These are phyloP conservation scores for Melolontha melolontha DNA, from an alignment of 2,888 invertebrate genomes.

Conservation along the genomic window DNA sequence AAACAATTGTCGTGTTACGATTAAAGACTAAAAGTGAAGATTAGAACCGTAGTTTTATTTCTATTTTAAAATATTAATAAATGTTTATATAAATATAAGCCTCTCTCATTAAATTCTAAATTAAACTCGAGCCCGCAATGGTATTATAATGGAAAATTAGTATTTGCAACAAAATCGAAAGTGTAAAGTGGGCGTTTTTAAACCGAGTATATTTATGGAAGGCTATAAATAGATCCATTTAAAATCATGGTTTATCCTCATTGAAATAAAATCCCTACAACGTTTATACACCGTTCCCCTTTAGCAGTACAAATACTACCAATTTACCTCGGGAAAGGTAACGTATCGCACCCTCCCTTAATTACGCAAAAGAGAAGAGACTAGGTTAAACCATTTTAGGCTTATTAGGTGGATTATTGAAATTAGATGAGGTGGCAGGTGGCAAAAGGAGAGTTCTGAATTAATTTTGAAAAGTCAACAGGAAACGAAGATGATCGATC, in stretches of 20 bases:
- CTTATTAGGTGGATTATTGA: conserved; percentile 37
- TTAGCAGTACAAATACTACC: conserved; percentile 35
- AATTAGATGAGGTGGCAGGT: conserved; percentile 34
- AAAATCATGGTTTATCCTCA: conserved; percentile 27
- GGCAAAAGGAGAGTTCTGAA: conserved; percentile 8
- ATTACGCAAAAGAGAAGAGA: conserved; percentile 33
- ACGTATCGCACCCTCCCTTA: conserved; percentile 26
- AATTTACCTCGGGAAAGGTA: conserved; percentile 35
- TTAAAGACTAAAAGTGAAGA: too few relatives aligned
- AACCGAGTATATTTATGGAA: conserved; percentile 29
- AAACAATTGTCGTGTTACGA: too few relatives aligned
- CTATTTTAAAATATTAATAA: too few relatives aligned
- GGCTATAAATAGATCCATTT: conserved; percentile 33
- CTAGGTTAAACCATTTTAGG: conserved; percentile 35
- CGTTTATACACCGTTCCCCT: conserved; percentile 21
- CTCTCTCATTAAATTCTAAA: background rate
- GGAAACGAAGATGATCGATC: too few relatives aligned
- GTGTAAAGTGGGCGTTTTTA: conserved; percentile 7
- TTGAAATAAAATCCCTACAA: conserved; percentile 19
- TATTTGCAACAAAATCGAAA: conserved; percentile 13
- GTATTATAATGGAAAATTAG: conserved; percentile 4
- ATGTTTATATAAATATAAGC: too few relatives aligned
- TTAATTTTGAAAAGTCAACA: too few relatives aligned
- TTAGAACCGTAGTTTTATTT: too few relatives aligned
- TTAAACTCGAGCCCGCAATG: background rate